Percentiles rank a stretch among this genome's conserved stretches.
Conservation (phyloP, 2,797 vertebrate species). For the Taeniopygia guttata region DNA sequence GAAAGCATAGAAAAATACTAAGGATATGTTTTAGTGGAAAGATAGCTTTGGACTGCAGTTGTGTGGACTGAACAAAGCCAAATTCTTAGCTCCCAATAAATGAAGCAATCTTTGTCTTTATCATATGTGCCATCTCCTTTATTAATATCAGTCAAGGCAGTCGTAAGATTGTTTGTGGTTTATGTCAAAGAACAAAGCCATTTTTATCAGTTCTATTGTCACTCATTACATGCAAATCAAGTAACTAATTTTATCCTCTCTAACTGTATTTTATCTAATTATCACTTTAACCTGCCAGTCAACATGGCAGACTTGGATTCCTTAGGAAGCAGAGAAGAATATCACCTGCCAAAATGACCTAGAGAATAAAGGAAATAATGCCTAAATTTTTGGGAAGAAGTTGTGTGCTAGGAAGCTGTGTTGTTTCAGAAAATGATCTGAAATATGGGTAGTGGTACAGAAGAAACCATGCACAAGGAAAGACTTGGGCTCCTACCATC, state of each 20-base stretch:
- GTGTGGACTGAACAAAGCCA: background rate
- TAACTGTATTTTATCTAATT: background rate
- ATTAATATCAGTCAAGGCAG: background rate
- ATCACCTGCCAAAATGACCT: background rate
- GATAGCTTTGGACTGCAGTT: background rate
- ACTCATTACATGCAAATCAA: background rate
- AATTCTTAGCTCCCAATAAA: background rate
- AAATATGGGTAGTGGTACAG: accelerated
- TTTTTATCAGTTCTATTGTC: background rate
- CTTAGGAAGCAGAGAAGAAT: background rate
- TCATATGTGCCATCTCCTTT: background rate
- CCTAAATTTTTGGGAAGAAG: background rate
- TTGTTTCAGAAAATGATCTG: background rate
- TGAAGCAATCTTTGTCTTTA: background rate
- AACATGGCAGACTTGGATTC: background rate
- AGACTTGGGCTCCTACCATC: background rate
- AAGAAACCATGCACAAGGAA: background rate
- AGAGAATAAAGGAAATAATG: background rate
- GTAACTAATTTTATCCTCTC: background rate
- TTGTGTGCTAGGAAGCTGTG: background rate
- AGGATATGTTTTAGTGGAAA: background rate
- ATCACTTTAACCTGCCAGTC: background rate
- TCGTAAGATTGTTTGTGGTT: background rate
- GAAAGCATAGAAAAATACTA: background rate
- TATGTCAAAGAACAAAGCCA: background rate